Evolutionary conservation across 2,797 vertebrate genomes (phyloP), one percentile per base, ranked within the genome.

Genomic region (Semotilus atromaculatus): DNA sequence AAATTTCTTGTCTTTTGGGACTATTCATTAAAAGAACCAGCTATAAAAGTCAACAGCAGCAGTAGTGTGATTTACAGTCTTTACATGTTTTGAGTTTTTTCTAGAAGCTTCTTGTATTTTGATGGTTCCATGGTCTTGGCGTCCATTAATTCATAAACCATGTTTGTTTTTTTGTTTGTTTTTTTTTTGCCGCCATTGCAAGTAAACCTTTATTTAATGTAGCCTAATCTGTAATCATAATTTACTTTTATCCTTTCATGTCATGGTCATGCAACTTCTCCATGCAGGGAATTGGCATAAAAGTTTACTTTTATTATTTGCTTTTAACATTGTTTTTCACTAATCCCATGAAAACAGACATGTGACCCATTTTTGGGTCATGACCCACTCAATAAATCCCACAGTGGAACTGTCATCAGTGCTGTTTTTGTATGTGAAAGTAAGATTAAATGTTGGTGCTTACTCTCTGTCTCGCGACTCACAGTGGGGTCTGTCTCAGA

Each of bases 401-500:
- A 18, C 34, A n/a, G 64, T 21, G 18, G 8, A 67, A 51, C 45
- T 68, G 62, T 71, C 40, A 58, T 64, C 48, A 60, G 11, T 77
- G 36, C 70, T 77, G 51, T 83, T 53, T 88, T 62, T 76, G 55
- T 72, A 68, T 75, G 60, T 75, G 80, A 26, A 72, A 55, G 75
- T 68, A 72, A 68, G 67, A 66, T 26, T 18, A 45, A 53, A 48
- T 76, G 9, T 82, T 88, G 55, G 23, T 26, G 19, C 84, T 31
- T 62, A 60, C 48, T 78, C 9, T 72, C 58, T 84, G 43, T 51
- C 43, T 88, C 21, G 48, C 13, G 36, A 45, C 70, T 80, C 72
- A 81, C 77, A 87, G 68, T 60, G 68, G 60, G 68, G 75, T 83
- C 80, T 68, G 68, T 85, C 80, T 45, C 45, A 70, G 43, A 29